A percentile compares a stretch with the other conserved stretches of the same genome.
These are phyloP conservation scores for Drosophila kuntzei DNA, from an alignment of 2,888 invertebrate species.

Conservation along the genomic window DNA sequence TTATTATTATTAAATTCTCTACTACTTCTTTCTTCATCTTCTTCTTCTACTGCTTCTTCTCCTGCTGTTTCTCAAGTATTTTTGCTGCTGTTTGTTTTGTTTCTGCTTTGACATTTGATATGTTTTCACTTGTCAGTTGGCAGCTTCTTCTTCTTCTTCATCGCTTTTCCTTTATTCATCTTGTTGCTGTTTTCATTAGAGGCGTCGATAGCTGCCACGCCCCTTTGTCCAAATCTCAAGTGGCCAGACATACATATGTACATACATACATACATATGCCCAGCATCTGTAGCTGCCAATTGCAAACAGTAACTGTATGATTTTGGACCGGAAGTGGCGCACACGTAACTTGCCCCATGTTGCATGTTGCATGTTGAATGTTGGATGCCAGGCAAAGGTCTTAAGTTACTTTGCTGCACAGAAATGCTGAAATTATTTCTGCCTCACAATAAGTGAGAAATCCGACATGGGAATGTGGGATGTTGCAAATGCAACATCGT, in stretches of 20 bases:
- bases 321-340: conserved; percentile 56
- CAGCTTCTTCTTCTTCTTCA: not conserved
- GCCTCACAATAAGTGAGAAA: conserved; percentile 50
- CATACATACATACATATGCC: no score
- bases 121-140: conserved; percentile 3
- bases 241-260: conserved; percentile 46
- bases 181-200: conserved; percentile 39
- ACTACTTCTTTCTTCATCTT: not conserved
- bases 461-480: conserved; percentile 7
- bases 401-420: conserved; percentile 33
- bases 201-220: conserved; percentile 66
- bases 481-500: conserved; percentile 34
- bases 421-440: conserved; percentile 36
- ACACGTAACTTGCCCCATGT: conserved; percentile 46
- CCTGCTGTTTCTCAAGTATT: conserved; percentile 4
- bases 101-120: conserved; percentile 36
- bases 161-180: no score
- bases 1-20: conserved; percentile 12
- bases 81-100: conserved; percentile 23
- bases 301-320: conserved; percentile 3
- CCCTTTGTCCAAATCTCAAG: conserved; percentile 43
- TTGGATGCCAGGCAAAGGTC: conserved; percentile 43
- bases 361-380: conserved; percentile 17
- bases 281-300: conserved; percentile 56
- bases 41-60: not conserved